Conservation (phyloP, 2,113 vertebrate genomes). For the Noctilio leporinus region DNA sequence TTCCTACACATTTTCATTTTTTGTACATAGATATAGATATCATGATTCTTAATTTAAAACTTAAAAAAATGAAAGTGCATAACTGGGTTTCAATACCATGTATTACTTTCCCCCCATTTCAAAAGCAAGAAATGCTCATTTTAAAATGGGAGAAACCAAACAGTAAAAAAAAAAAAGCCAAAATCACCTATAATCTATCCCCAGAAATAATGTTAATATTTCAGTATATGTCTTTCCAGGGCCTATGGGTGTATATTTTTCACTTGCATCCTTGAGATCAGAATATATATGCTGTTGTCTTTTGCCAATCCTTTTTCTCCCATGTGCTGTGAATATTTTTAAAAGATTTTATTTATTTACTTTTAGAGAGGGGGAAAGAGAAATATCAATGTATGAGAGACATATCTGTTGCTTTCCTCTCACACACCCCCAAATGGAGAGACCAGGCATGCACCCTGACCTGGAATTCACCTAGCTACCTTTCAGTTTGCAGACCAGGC, state of each 20-base stretch:
- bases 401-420: no score
- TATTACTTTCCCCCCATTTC: not conserved
- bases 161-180: not conserved
- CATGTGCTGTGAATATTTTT: not conserved
- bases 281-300: not conserved
- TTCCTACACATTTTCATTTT: not conserved
- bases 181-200: not conserved
- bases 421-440: no score
- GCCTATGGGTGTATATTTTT: not conserved
- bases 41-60: slow-evolving; percentile 39
- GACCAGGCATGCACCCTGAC: no score
- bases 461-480: no score
- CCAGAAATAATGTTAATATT: slow-evolving; percentile 13
- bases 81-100: not conserved
- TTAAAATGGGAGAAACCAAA: not conserved
- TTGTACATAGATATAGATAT: not conserved
- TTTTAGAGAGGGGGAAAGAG: no score
- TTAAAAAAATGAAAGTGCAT: not conserved
- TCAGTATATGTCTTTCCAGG: not conserved
- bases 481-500: no score
- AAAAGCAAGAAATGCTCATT: not conserved
- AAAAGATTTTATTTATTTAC: not conserved
- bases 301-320: not conserved
- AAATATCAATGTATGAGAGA: no score
- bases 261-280: not conserved